phyloP scores from a whole-genome alignment of 2,888 invertebrate species.

The Salticus scenicus region DNA sequence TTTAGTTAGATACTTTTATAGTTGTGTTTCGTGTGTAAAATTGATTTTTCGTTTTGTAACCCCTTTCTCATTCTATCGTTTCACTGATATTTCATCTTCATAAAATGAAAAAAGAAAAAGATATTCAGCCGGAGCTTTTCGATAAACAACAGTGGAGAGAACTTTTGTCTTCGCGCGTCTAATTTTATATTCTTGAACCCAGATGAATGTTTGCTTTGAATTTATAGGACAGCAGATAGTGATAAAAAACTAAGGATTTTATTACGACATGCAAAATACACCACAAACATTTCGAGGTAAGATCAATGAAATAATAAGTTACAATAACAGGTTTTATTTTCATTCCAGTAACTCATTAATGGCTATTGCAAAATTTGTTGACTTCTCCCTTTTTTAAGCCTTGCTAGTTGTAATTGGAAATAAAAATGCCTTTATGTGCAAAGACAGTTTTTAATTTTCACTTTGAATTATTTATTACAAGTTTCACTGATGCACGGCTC shows the following conservation, averaged over 20 bases:
- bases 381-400: slow-evolving; percentile 60
- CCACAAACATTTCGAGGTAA: slow-evolving; percentile 69
- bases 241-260: slow-evolving; percentile 60
- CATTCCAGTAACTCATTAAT: slow-evolving; percentile 9
- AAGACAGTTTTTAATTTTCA: neutral
- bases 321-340: slow-evolving; percentile 25
- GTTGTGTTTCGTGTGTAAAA: too few relatives aligned
- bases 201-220: slow-evolving; percentile 57
- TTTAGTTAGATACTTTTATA: too few relatives aligned
- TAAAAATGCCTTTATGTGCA: slow-evolving; percentile 29
- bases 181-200: slow-evolving; percentile 66
- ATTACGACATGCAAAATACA: slow-evolving; percentile 69
- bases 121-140: slow-evolving; percentile 20
- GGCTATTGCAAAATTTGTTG: slow-evolving; percentile 55
- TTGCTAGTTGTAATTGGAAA: slow-evolving; percentile 38
- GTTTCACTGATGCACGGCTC: neutral
- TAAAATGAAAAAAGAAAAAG: slow-evolving; percentile 29
- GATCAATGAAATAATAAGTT: slow-evolving; percentile 20
- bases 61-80: neutral
- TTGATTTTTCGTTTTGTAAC: neutral
- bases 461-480: neutral
- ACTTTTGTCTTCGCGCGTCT: slow-evolving; percentile 70
- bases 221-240: slow-evolving; percentile 43
- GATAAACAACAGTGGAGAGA: slow-evolving; percentile 65
- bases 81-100: neutral